Evolutionary conservation across 2,888 invertebrate species (phyloP).

Genomic region (Synanthedon formicaeformis): DNA sequence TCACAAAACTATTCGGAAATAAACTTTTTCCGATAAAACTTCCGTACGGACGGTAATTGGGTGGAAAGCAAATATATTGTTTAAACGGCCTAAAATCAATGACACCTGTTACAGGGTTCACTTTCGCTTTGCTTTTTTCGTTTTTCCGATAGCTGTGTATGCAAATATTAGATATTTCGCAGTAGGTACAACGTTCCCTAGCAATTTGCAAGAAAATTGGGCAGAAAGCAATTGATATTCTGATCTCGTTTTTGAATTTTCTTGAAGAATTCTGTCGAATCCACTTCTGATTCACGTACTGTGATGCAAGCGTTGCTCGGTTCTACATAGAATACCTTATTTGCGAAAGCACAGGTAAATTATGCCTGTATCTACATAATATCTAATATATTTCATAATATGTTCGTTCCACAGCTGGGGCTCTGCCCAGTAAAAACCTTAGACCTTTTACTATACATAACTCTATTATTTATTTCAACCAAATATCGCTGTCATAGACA

Average conservation of each 20-base stretch:
- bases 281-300: slow-evolving; percentile 38
- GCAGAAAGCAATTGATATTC: slow-evolving; percentile 61
- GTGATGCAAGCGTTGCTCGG: slow-evolving; percentile 16
- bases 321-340: slow-evolving; percentile 8
- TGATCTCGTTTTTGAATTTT: slow-evolving; percentile 56
- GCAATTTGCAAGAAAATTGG: slow-evolving; percentile 61
- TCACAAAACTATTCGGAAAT: too few relatives aligned
- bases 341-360: slow-evolving; percentile 3
- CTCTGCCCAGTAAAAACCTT: too few relatives aligned
- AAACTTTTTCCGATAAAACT: too few relatives aligned
- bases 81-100: slow-evolving; percentile 26
- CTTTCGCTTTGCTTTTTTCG: slow-evolving; percentile 50
- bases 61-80: background rate
- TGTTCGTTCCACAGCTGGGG: too few relatives aligned
- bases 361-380: slow-evolving; percentile 2
- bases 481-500: too few relatives aligned
- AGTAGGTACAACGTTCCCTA: slow-evolving; percentile 51
- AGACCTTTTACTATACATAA: too few relatives aligned
- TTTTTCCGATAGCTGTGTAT: slow-evolving; percentile 33
- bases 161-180: slow-evolving; percentile 52
- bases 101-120: slow-evolving; percentile 50
- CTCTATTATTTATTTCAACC: too few relatives aligned
- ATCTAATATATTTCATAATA: too few relatives aligned
- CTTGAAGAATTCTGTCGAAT: slow-evolving; percentile 39
- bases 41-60: too few relatives aligned